phyloP scores from a whole-genome alignment of 2,888 invertebrate species.

The Leptura quadrifasciata region DNA sequence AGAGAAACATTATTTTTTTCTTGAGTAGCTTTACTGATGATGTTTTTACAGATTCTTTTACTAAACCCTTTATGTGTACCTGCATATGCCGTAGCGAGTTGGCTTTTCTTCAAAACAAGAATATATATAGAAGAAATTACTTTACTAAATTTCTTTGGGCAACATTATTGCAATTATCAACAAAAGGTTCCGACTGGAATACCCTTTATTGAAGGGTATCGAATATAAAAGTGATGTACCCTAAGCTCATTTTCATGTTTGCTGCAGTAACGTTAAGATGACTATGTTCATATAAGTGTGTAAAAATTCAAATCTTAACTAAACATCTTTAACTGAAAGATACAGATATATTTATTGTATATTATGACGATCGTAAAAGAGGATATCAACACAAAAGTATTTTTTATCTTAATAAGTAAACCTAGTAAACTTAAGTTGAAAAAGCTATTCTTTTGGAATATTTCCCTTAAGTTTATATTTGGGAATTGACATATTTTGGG shows the following conservation, averaged over 20 bases:
- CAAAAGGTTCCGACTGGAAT: constrained; percentile 88
- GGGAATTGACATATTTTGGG: too few species aligned
- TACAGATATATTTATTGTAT: not conserved
- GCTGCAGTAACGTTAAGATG: constrained; percentile 17
- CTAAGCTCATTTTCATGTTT: not conserved
- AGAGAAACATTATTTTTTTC: constrained; percentile 20
- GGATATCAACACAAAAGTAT: too few species aligned
- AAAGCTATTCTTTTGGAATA: too few species aligned
- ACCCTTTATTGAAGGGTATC: constrained; percentile 90
- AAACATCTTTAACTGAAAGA: not conserved
- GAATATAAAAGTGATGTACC: constrained; percentile 66
- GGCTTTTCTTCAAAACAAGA: constrained; percentile 93
- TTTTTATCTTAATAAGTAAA: too few species aligned
- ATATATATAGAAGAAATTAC: constrained; percentile 92
- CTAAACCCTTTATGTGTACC: constrained; percentile 92
- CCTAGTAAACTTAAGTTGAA: too few species aligned
- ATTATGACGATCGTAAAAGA: not conserved
- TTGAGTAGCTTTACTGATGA: not conserved
- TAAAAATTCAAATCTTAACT: constrained; percentile 1
- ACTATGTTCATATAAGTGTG: constrained; percentile 25
- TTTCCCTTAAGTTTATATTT: too few species aligned
- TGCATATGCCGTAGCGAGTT: constrained; percentile 88
- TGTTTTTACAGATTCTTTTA: constrained; percentile 82
- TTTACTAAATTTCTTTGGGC: constrained; percentile 93
- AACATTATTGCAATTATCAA: constrained; percentile 91